Evolutionary conservation across 2,797 vertebrate genomes (phyloP), one percentile per base, ranked within the genome.

Genomic region (Menidia menidia): DNA sequence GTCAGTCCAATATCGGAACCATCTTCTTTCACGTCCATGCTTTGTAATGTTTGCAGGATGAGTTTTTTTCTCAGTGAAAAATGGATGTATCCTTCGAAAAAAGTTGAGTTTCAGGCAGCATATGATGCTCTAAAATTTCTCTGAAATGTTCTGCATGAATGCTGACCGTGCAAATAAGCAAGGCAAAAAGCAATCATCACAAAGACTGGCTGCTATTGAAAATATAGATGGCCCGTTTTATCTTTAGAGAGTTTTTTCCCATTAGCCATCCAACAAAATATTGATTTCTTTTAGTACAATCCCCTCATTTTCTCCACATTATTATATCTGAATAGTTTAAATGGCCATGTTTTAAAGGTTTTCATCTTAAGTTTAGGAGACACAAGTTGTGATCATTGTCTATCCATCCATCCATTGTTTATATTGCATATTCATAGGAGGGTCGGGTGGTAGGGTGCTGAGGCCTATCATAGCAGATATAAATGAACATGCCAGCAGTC

Each of bases 61-160:
- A 16, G 14, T 15, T 16, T 50, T 50, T 39, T 7, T 39, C 35
- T 7, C 19, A 10, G 4, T 50, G 19, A 25, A 50, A 19, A 19
- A 50, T 50, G 9, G 9, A 50, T 50, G 18, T 10, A 19, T 50
- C 19, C 47, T n/a, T 19, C 11, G 47, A 19, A 50, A 50, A 50
- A 50, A 19, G 18, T 11, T 19, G 18, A 11, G 3, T 25, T 25
- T 9, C 11, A 50, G 18, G 47, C 47, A 48, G 45, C n/a, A 18
- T n/a, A 48, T 48, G 45, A 18, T 48, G 45, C 45, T 48, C n/a
- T 48, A 48, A 48, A 48, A 48, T 48, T n/a, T 48, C 9, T n/a
- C n/a, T 48, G 45, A 18, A 18, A 16, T 48, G n/a, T 48, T n/a
- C 45, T 48, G 45, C 14, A 48, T 18, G n/a, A 14, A 48, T 18